phyloP scores from a whole-genome alignment of 1,140 invertebrate species.

The Heliconius nattereri region DNA sequence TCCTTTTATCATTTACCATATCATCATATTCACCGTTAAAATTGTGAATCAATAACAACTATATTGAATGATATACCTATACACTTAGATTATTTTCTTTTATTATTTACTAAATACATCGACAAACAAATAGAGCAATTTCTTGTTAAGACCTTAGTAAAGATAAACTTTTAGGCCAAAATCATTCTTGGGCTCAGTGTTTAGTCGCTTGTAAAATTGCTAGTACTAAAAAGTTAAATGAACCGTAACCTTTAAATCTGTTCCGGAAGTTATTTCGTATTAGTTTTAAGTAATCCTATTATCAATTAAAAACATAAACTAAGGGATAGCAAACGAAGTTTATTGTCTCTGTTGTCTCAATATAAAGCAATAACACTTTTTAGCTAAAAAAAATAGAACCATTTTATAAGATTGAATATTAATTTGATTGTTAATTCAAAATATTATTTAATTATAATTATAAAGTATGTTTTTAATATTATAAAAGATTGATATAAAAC shows the following conservation, averaged over 20 bases:
- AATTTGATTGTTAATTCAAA: too few relatives aligned
- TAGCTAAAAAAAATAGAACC: too few relatives aligned
- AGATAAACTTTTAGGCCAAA: conserved; percentile 7
- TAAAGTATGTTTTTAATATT: background rate
- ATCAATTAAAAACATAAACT: background rate
- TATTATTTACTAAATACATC: background rate
- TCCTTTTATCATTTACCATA: too few relatives aligned
- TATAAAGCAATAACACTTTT: too few relatives aligned
- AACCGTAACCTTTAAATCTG: background rate
- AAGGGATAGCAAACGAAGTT: too few relatives aligned
- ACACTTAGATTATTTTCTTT: background rate
- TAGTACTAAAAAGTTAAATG: background rate
- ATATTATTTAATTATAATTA: background rate
- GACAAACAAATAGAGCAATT: background rate
- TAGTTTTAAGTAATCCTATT: background rate
- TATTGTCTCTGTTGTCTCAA: too few relatives aligned
- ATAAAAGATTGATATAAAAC: conserved; percentile 15
- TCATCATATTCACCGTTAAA: too few relatives aligned
- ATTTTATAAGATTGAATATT: too few relatives aligned
- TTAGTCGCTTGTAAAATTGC: conserved; percentile 6
- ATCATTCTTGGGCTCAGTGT: background rate
- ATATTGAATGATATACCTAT: too few relatives aligned
- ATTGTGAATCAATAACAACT: too few relatives aligned
- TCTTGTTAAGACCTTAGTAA: background rate
- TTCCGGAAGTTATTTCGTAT: background rate